Base-by-base conservation (phyloP, 2,113 vertebrate species). In the Vidua macroura region DNA sequence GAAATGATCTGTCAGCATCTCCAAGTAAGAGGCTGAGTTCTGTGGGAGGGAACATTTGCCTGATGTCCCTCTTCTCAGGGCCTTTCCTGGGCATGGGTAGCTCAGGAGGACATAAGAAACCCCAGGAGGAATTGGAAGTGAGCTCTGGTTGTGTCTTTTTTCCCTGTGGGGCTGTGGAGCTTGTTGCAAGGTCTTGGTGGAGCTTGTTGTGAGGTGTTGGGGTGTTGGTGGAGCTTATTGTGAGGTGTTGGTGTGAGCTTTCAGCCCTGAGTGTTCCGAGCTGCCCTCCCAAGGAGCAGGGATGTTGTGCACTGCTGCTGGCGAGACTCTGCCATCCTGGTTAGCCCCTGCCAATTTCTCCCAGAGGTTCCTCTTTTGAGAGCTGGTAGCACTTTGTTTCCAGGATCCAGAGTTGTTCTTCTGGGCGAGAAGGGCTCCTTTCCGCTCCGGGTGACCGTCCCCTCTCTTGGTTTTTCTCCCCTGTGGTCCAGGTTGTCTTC, bases 401-500 rank as follows among this genome's bases (percentile, higher is more conserved):
- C 78, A 1, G 10, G 55, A 85, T 53, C 83, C 2, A 3, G 22
- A 6, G 28, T 0, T 7, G 79, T 39, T 82, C 46, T 93, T 91
- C 81, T 37, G 90, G n/a, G 44, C 3, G 2, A 55, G 46, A 44
- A 39, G 46, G 19, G 14, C 51, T 75, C n/a, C 35, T 24, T 67
- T 41, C 55, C 5, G 6, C 77, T 74, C 56, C 1, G 0, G 48
- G 63, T 96, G 95, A 95, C 88, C 3, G 11, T 82, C 53, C 75
- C 59, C 83, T 87, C 79, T 87, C 86, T 94, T 1, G 83, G 59
- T 92, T 95, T 79, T 27, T 83, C 39, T 94, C 79, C 52, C 90
- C 63, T 95, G 64, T 97, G 94, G 93, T 90, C 52, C 92, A 99
- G 99, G 98, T 98, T 99, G 96, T 99, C 99, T 59, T 99, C 99